Percentiles rank a stretch among this genome's conserved stretches.
phyloP scores from a whole-genome alignment of 2,113 vertebrate genomes.

The Struthidea cinerea region DNA sequence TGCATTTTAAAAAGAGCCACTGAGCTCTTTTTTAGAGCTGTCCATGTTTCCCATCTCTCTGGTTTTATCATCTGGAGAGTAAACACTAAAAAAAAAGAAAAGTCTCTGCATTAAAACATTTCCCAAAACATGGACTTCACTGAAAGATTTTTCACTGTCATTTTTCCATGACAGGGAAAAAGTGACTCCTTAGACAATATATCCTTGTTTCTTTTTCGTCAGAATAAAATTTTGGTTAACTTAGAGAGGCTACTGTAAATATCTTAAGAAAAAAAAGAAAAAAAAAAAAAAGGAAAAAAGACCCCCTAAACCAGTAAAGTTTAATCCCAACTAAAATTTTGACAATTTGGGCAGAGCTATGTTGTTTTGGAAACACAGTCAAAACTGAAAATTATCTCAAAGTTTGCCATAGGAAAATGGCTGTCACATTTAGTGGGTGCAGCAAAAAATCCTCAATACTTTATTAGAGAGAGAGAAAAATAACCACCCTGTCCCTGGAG shows the following conservation, averaged over 20 bases:
- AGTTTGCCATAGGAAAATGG: not conserved
- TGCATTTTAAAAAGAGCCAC: not conserved
- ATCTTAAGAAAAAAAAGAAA: not conserved
- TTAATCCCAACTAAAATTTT: not conserved
- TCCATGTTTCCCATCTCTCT: not conserved
- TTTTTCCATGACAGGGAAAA: not conserved
- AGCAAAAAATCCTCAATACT: not conserved
- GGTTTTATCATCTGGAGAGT: not conserved
- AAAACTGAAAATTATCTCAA: not conserved
- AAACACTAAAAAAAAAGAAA: not conserved
- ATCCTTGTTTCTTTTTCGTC: not conserved
- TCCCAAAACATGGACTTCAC: not conserved
- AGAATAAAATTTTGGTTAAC: not conserved
- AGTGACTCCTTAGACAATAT: not conserved
- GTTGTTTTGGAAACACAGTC: not conserved
- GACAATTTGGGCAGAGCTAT: not conserved
- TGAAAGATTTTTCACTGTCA: not conserved
- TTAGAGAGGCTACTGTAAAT: not conserved
- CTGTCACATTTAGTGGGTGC: not conserved
- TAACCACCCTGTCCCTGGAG: not conserved
- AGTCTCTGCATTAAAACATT: not conserved
- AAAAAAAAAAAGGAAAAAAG: fast-evolving
- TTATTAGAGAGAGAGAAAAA: not conserved
- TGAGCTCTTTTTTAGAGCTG: not conserved
- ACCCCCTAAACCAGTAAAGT: not conserved